Base-by-base conservation (phyloP, 2,888 invertebrate genomes). In the Creontiades dilutus region DNA sequence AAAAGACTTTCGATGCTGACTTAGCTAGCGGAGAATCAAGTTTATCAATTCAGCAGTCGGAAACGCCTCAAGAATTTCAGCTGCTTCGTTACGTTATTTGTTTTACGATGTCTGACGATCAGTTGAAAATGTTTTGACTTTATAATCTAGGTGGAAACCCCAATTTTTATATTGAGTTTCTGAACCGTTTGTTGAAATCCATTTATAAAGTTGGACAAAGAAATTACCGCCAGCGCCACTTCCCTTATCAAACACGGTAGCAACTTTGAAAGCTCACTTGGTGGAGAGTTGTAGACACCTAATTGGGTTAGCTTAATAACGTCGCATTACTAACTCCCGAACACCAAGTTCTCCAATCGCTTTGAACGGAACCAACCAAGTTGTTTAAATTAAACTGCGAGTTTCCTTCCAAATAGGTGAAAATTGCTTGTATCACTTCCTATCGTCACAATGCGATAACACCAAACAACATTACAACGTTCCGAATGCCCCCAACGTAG, bases 291-390 rank as follows among this genome's bases (percentile, higher is more conserved):
- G 61, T 19, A 19, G 19, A 23, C 61, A 61, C 23, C 61, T 61
- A 61, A 61, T 61, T 61, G 61, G 19, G 19, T 61, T 61, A 19
- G 3, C 61, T 61, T 61, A 16, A 61, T 61, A 3, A 11, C n/a
- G 61, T 2, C 61, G 19, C 19, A 61, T 61, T 61, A 61, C 61
- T 61, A 61, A 61, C 19, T 61, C 61, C n/a, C n/a, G n/a, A n/a
- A n/a, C n/a, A n/a, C 61, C 61, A 61, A 61, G 61, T 61, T 61
- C 61, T 11, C 61, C 61, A 19, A 61, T 61, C 19, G n/a, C 61
- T 19, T 61, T 61, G 61, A 61, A 61, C 61, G n/a, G 61, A 61
- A 61, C 61, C 11, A 9, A 7, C n/a, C 23, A 23, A 19, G 61
- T 61, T 61, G 61, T 61, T 57, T 16, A 23, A 61, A 61, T 61